Conservation (phyloP, 2,888 invertebrate genomes). For the Xestia rhomboidea region DNA sequence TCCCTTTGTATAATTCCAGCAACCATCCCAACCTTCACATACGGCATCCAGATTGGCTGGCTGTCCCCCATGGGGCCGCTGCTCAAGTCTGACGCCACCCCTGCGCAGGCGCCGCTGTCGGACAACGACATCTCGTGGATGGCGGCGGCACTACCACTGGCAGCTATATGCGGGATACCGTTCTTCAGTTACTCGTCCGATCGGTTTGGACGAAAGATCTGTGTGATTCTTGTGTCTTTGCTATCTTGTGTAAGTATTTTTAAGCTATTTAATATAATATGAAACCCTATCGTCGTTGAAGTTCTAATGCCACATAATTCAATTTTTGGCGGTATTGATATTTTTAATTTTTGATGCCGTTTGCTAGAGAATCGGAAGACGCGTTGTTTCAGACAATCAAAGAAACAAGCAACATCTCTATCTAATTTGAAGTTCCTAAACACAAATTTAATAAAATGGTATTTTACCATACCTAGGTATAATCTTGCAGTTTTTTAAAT, state of each 20-base stretch:
- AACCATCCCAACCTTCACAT: conserved; percentile 87
- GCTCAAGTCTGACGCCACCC: conserved; percentile 78
- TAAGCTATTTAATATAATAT: not conserved
- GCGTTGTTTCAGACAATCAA: too few relatives aligned
- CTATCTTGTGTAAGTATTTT: conserved; percentile 87
- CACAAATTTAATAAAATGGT: too few relatives aligned
- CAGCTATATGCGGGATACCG: conserved; percentile 88
- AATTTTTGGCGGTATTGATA: too few relatives aligned
- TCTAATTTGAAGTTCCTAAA: too few relatives aligned
- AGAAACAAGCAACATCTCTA: too few relatives aligned
- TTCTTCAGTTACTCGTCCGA: conserved; percentile 88
- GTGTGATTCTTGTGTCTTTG: conserved; percentile 87
- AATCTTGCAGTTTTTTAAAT: too few relatives aligned
- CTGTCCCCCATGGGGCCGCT: conserved; percentile 87
- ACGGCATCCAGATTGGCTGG: conserved; percentile 89
- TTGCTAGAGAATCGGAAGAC: too few relatives aligned
- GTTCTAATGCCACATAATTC: too few relatives aligned
- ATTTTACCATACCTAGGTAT: too few relatives aligned
- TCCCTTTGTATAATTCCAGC: conserved; percentile 75
- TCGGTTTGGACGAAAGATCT: conserved; percentile 85
- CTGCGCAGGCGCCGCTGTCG: conserved; percentile 78
- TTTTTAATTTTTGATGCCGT: too few relatives aligned
- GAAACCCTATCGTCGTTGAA: not conserved
- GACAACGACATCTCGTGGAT: conserved; percentile 86
- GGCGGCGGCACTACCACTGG: conserved; percentile 88